Conservation (phyloP, 2,888 invertebrate species). For the Bombylius major region DNA sequence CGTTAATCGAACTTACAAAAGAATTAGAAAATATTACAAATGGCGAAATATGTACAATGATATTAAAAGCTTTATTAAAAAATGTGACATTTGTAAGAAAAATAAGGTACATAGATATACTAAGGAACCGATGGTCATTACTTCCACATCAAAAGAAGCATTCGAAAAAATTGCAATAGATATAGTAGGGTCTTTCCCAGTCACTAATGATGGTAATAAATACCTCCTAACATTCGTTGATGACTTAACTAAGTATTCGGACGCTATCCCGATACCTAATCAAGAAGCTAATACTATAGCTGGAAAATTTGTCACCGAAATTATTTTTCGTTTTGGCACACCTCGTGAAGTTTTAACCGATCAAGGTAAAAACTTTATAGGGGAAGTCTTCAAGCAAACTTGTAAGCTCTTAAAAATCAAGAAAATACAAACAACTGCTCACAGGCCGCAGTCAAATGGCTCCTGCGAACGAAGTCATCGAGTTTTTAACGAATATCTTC, state of each 20-base stretch:
- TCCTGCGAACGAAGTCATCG: neutral
- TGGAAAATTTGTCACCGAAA: conserved; percentile 5
- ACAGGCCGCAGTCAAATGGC: conserved; percentile 1
- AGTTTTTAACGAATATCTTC: neutral
- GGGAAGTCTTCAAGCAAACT: neutral
- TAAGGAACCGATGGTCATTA: neutral
- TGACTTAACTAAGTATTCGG: conserved; percentile 20
- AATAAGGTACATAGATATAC: conserved; percentile 13
- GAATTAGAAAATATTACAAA: conserved; percentile 18
- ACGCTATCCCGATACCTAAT: conserved; percentile 19
- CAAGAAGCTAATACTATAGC: conserved; percentile 25
- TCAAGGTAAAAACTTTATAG: too few species aligned
- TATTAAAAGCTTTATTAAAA: conserved; percentile 21
- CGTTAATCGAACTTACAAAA: conserved; percentile 17
- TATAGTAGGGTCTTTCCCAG: conserved; percentile 21
- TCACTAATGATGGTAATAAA: conserved; percentile 16
- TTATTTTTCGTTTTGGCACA: neutral
- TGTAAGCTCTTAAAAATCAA: neutral
- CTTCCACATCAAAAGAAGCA: neutral
- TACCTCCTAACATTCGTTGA: conserved; percentile 20
- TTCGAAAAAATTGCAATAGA: conserved; percentile 22
- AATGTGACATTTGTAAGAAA: conserved; percentile 17
- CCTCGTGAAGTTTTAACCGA: neutral
- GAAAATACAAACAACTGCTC: neutral
- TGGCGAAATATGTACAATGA: conserved; percentile 24